These are phyloP conservation scores for Candidula unifasciata DNA, from an alignment of 2,888 invertebrate genomes.

Conservation along the genomic window DNA sequence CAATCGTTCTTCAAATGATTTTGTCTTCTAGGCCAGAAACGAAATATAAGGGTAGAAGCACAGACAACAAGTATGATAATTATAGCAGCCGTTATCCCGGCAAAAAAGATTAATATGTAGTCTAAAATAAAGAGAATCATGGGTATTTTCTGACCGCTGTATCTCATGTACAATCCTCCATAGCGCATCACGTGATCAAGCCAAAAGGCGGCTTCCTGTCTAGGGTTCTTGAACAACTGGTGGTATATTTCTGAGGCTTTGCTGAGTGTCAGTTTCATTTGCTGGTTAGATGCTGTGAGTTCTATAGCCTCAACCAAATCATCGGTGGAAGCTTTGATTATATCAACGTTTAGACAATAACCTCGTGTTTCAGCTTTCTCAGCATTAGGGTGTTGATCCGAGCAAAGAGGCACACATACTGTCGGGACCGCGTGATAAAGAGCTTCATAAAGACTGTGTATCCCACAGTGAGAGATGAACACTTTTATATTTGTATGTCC, in stretches of 20 bases:
- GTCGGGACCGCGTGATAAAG: slow-evolving; percentile 64
- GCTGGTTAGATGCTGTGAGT: background rate
- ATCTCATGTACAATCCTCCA: too few relatives aligned
- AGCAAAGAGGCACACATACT: slow-evolving; percentile 56
- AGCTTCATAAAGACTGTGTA: too few relatives aligned
- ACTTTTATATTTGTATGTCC: slow-evolving; percentile 58
- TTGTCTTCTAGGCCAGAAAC: too few relatives aligned
- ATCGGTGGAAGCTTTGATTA: background rate
- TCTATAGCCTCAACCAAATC: background rate
- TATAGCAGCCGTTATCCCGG: too few relatives aligned
- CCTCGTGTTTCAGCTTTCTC: background rate
- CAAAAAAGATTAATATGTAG: too few relatives aligned
- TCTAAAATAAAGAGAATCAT: too few relatives aligned
- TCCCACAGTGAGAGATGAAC: slow-evolving; percentile 64
- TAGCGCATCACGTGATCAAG: slow-evolving; percentile 2
- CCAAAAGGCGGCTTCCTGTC: background rate
- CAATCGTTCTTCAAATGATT: too few relatives aligned
- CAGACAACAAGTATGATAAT: too few relatives aligned
- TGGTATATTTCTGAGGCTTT: slow-evolving; percentile 7
- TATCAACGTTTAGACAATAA: background rate
- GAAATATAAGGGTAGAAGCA: too few relatives aligned
- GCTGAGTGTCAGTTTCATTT: background rate
- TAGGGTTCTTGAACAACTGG: background rate
- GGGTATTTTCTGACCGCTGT: too few relatives aligned
- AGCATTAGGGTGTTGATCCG: background rate